phyloP scores from a whole-genome alignment of 2,113 vertebrate species.

The Zosterops pallidus region DNA sequence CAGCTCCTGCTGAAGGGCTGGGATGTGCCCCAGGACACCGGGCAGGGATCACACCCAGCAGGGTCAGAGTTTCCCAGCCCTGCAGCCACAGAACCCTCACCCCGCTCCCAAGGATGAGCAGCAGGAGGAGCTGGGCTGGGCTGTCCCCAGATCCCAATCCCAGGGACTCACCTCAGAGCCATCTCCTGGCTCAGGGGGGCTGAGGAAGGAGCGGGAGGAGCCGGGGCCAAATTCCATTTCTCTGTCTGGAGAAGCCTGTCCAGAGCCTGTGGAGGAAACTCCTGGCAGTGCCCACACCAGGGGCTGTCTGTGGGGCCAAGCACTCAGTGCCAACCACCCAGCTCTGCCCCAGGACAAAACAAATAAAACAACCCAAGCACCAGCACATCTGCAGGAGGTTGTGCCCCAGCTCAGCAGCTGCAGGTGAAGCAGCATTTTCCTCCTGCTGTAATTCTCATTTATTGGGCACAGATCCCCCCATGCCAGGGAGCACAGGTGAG shows the following conservation, averaged over 20 bases:
- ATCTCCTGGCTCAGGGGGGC: conserved; percentile 29
- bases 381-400: accelerated
- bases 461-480: accelerated
- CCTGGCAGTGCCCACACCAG: not conserved
- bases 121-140: not conserved
- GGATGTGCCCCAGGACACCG: not conserved
- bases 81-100: accelerated
- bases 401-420: not conserved
- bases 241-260: conserved; percentile 68
- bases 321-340: accelerated
- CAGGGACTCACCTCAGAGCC: conserved; percentile 55
- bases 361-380: accelerated
- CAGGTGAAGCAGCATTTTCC: not conserved
- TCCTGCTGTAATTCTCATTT: accelerated
- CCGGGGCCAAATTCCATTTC: not conserved
- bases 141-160: not conserved
- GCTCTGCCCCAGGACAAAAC: not conserved
- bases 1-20: not conserved
- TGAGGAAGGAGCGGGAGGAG: not conserved
- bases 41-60: accelerated
- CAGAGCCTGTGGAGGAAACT: conserved; percentile 64
- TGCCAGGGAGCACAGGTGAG: not conserved
- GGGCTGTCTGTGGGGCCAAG: accelerated
- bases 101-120: not conserved
- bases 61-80: not conserved